A percentile compares a stretch with the other conserved stretches of the same genome.
Conservation (phyloP, 1,140 invertebrate species). For the Drosophila nikananu region DNA sequence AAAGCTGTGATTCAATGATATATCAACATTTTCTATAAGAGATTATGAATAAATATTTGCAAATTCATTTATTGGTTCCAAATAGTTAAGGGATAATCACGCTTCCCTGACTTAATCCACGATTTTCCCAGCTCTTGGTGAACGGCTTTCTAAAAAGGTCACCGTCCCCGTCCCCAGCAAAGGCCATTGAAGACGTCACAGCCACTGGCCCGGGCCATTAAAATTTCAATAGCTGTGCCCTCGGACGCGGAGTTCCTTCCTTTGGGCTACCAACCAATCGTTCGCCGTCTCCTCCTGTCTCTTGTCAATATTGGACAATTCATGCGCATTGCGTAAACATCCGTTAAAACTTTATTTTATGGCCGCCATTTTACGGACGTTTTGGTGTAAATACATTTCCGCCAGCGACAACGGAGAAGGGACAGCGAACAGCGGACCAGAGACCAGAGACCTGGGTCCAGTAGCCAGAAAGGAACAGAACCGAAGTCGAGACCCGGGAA, state of each 20-base stretch:
- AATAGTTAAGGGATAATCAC: not conserved
- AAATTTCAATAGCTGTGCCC: constrained; percentile 67
- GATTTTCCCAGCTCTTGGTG: too few relatives aligned
- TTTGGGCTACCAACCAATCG: constrained; percentile 50
- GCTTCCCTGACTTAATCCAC: not conserved
- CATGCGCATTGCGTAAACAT: constrained; percentile 82
- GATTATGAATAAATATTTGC: not conserved
- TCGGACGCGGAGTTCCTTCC: constrained; percentile 32
- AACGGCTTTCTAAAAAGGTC: constrained; percentile 5
- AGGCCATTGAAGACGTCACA: constrained; percentile 31
- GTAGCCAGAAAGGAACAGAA: constrained; percentile 35
- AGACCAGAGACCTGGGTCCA: constrained; percentile 19
- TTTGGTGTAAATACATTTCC: constrained; percentile 83
- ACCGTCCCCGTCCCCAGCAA: not conserved
- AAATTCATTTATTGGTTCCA: not conserved
- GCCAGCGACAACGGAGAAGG: constrained; percentile 39
- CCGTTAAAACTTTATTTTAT: constrained; percentile 84
- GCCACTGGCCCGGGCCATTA: constrained; percentile 59
- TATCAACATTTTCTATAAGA: not conserved
- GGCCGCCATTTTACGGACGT: constrained; percentile 80
- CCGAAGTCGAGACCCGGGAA: constrained; percentile 11
- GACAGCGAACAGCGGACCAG: constrained; percentile 4
- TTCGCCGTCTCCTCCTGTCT: constrained; percentile 65
- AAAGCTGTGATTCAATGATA: too few relatives aligned
- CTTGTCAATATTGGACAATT: constrained; percentile 82